A percentile compares a stretch with the other conserved stretches of the same genome.
These are phyloP conservation scores for Drosophila lacteicornis DNA, from an alignment of 1,140 invertebrate genomes.

Conservation along the genomic window DNA sequence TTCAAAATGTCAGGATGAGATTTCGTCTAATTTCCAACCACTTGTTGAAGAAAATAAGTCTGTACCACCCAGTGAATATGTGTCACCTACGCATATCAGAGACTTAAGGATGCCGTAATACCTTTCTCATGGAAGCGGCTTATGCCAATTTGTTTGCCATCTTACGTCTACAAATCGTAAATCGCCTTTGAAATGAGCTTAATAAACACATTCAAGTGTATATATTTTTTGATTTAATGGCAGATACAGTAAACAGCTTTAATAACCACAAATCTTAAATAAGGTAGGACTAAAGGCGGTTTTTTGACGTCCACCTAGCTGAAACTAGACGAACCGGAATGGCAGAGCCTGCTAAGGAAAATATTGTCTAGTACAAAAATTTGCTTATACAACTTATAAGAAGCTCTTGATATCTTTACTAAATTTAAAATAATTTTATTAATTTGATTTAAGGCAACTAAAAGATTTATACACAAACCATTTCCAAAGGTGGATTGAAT, in stretches of 20 bases:
- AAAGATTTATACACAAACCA: too few relatives aligned
- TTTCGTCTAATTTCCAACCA: background rate
- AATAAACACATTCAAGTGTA: background rate
- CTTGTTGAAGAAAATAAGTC: background rate
- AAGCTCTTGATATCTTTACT: too few relatives aligned
- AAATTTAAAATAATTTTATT: too few relatives aligned
- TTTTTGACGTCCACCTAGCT: too few relatives aligned
- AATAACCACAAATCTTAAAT: background rate
- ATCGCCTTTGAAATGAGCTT: constrained; percentile 54
- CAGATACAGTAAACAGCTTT: constrained; percentile 8
- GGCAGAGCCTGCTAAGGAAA: too few relatives aligned
- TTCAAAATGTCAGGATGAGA: background rate
- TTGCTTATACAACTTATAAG: too few relatives aligned
- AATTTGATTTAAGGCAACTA: too few relatives aligned
- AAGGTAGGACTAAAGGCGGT: too few relatives aligned
- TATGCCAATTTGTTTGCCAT: constrained; percentile 68
- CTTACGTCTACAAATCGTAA: constrained; percentile 46
- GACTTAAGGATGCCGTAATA: constrained; percentile 7
- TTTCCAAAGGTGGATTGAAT: too few relatives aligned
- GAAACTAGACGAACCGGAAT: too few relatives aligned
- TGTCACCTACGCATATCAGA: constrained; percentile 1
- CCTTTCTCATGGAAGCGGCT: constrained; percentile 52
- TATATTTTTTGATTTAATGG: constrained; percentile 16
- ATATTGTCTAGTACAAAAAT: too few relatives aligned
- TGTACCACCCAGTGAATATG: background rate